Conservation (phyloP, 2,888 invertebrate species). For the Ennomos erosarius region DNA sequence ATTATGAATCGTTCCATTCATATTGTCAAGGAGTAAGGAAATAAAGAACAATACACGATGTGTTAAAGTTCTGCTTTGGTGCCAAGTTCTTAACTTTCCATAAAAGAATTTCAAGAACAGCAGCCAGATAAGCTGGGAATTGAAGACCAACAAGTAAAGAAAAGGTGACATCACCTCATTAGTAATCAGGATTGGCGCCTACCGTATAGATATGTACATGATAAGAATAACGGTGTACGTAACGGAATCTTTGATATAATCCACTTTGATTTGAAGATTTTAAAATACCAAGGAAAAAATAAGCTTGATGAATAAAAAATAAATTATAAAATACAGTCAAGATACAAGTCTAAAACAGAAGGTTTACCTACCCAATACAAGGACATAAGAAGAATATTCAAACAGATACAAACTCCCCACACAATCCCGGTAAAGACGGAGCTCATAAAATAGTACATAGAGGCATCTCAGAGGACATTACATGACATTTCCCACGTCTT, state of each 20-base stretch:
- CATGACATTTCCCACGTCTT: slow-evolving; percentile 80
- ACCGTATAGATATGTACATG: slow-evolving; percentile 36
- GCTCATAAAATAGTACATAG: slow-evolving; percentile 51
- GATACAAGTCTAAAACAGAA: background rate
- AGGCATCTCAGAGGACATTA: slow-evolving; percentile 70
- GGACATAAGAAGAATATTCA: slow-evolving; percentile 25
- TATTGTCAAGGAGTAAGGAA: slow-evolving; percentile 36
- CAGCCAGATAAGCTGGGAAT: slow-evolving; percentile 25
- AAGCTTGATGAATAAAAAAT: slow-evolving; percentile 7
- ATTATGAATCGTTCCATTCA: slow-evolving; percentile 62
- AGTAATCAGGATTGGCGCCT: slow-evolving; percentile 42
- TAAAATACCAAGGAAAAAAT: background rate
- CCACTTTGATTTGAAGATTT: slow-evolving; percentile 13
- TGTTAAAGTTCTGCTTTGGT: slow-evolving; percentile 21
- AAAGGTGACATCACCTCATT: slow-evolving; percentile 42
- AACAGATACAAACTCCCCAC: slow-evolving; percentile 27
- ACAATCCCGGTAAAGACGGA: slow-evolving; percentile 33
- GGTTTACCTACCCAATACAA: slow-evolving; percentile 15
- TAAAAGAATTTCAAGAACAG: slow-evolving; percentile 33
- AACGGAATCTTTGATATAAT: slow-evolving; percentile 35
- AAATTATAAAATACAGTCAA: slow-evolving; percentile 6
- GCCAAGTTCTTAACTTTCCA: slow-evolving; percentile 35
- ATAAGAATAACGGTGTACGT: slow-evolving; percentile 40
- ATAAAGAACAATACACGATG: slow-evolving; percentile 27
- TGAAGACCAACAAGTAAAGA: slow-evolving; percentile 39